Conservation (phyloP, 2,113 vertebrate species). For the Gobiocypris rarus region DNA sequence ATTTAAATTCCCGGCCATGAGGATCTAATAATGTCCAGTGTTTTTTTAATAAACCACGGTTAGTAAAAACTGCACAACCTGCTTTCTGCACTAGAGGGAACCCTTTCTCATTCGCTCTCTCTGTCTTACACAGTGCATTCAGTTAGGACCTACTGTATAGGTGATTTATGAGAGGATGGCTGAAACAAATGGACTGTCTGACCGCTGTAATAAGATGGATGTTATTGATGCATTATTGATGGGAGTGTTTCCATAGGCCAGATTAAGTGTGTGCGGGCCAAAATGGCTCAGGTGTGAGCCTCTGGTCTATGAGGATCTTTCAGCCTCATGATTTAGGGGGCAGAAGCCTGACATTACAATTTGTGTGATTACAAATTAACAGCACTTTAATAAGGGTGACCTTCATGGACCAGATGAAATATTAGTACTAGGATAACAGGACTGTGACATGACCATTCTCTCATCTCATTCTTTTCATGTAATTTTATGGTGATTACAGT, state of each 20-base stretch:
- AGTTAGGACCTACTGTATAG: conserved; percentile 21
- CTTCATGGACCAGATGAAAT: neutral
- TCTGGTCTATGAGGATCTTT: neutral
- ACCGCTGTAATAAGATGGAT: conserved; percentile 41
- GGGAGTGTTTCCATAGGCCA: conserved; percentile 36
- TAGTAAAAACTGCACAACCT: neutral
- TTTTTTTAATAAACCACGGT: neutral
- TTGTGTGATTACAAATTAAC: neutral
- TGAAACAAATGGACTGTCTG: conserved; percentile 22
- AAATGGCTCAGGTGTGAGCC: neutral
- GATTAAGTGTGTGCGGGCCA: conserved; percentile 14
- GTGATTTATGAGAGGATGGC: conserved; percentile 44
- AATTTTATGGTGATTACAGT: too few species aligned
- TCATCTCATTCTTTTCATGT: neutral
- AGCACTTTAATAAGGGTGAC: neutral
- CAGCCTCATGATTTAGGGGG: neutral
- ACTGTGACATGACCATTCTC: neutral
- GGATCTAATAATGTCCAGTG: neutral
- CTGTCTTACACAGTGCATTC: neutral
- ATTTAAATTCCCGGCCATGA: neutral
- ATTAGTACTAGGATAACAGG: neutral
- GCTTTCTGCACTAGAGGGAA: neutral
- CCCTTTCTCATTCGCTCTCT: neutral
- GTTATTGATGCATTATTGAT: conserved; percentile 47
- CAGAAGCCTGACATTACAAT: neutral